Evolutionary conservation across 2,113 vertebrate species (phyloP), one percentile per base, ranked within the genome.

Genomic region (Fulmarus glacialis): DNA sequence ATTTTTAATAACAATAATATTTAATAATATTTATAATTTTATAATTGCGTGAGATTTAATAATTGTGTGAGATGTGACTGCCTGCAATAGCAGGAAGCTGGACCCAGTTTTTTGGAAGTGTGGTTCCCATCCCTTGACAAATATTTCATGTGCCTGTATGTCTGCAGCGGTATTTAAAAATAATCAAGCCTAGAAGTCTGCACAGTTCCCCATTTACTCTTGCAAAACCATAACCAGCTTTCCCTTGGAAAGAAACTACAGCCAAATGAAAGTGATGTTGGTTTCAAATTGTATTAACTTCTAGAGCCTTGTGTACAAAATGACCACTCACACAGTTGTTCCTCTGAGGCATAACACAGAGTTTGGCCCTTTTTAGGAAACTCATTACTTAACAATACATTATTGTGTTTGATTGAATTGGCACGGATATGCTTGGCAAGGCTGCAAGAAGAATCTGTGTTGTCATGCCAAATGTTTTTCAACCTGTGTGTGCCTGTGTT

Each of bases 361-460:
- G 59, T 95, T 85, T 96, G 90, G 67, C 40, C 75, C 45, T 88
- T 91, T 95, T 89, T 80, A 85, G 67, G 88, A 92, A 96, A 97
- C 21, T 58, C 59, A 91, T 97, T 97, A 96, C 83, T 90, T 90
- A 87, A 94, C 95, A 92, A 97, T 94, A 87, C 43, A 95, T 84
- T 82, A 68, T 78, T 84, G 29, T 75, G 58, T 80, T 88, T 88
- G 70, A 93, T 78, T 87, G 85, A 95, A 90, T 92, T 93, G 92
- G 73, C 74, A 87, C 8, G 10, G 70, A 80, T 82, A 32, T 50
- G 32, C 43, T 90, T 96, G 93, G 83, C 94, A 90, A 79, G 52
- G 21, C 55, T 77, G 62, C 20, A 68, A 62, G 62, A 68, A 93
- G 63, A 91, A 77, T 85, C 64, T 83, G 11, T 92, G 67, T 86